Evolutionary conservation across 2,888 invertebrate species (phyloP).

Genomic region (Tromatobia lineatoria): DNA sequence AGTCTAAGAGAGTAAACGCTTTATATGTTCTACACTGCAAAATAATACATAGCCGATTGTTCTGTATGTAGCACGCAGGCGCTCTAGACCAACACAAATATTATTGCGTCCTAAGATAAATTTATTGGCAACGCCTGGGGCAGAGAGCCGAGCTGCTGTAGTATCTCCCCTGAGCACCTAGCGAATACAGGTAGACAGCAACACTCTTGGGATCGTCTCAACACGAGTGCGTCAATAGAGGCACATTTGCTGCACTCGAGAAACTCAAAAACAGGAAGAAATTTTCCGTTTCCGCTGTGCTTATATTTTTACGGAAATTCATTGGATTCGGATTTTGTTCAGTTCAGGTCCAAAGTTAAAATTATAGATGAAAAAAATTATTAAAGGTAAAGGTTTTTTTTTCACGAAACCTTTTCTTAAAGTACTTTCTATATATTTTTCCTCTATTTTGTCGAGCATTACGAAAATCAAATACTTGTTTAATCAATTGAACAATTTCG

Average conservation of each 20-base stretch:
- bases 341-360: too few relatives aligned
- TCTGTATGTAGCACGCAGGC: conserved; percentile 37
- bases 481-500: too few relatives aligned
- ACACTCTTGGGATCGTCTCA: neutral
- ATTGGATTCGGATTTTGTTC: too few relatives aligned
- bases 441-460: too few relatives aligned
- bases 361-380: too few relatives aligned
- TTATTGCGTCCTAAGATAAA: conserved; percentile 78
- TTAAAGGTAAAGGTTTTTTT: too few relatives aligned
- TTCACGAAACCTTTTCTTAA: too few relatives aligned
- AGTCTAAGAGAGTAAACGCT: conserved; percentile 5
- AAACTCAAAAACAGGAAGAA: neutral
- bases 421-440: too few relatives aligned
- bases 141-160: neutral
- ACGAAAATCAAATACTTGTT: too few relatives aligned
- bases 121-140: conserved; percentile 67
- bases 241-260: neutral
- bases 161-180: neutral
- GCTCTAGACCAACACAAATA: conserved; percentile 76
- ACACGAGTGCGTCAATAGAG: neutral
- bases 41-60: conserved; percentile 52
- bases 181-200: neutral
- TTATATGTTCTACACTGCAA: conserved; percentile 14
- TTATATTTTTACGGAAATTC: neutral
- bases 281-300: neutral